Evolutionary conservation across 2,113 vertebrate genomes (phyloP).

Genomic region (Abramis brama): DNA sequence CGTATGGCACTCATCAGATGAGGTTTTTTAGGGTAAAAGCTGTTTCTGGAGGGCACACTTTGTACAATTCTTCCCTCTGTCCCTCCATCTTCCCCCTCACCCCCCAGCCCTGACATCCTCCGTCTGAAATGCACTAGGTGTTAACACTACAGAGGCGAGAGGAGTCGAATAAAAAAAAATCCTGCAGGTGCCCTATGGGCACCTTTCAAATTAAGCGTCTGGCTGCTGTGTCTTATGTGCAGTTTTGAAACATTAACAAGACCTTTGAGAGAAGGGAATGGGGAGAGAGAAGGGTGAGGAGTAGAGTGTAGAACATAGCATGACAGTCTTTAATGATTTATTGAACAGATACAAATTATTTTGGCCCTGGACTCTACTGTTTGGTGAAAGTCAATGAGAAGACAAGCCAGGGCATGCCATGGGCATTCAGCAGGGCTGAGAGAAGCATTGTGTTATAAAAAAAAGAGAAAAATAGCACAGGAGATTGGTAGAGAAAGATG

Average conservation of each 20-base stretch:
- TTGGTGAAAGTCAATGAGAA: conserved; percentile 72
- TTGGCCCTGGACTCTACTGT: conserved; percentile 75
- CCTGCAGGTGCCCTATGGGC: conserved; percentile 82
- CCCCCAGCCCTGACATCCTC: conserved; percentile 60
- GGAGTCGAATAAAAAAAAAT: conserved; percentile 68
- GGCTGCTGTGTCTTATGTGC: conserved; percentile 81
- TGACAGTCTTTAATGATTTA: conserved; percentile 81
- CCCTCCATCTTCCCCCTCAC: conserved; percentile 56
- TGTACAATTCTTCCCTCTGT: conserved; percentile 69
- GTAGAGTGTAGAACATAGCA: conserved; percentile 69
- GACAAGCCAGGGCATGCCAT: conserved; percentile 70
- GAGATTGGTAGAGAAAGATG: conserved; percentile 56
- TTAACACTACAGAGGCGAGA: conserved; percentile 79
- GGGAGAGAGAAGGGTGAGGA: conserved; percentile 56
- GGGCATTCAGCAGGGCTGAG: conserved; percentile 66
- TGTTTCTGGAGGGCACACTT: conserved; percentile 80
- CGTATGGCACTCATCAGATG: conserved; percentile 76
- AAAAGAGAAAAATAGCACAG: conserved; percentile 57
- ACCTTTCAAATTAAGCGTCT: conserved; percentile 83
- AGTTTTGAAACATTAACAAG: conserved; percentile 85
- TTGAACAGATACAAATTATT: conserved; percentile 85
- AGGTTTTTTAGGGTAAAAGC: conserved; percentile 73
- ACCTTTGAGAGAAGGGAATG: conserved; percentile 76
- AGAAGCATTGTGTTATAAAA: conserved; percentile 40
- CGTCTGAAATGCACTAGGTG: conserved; percentile 73